Conservation (phyloP, 92 coral and sea anemone genomes). For the Actinostola sp. region DNA sequence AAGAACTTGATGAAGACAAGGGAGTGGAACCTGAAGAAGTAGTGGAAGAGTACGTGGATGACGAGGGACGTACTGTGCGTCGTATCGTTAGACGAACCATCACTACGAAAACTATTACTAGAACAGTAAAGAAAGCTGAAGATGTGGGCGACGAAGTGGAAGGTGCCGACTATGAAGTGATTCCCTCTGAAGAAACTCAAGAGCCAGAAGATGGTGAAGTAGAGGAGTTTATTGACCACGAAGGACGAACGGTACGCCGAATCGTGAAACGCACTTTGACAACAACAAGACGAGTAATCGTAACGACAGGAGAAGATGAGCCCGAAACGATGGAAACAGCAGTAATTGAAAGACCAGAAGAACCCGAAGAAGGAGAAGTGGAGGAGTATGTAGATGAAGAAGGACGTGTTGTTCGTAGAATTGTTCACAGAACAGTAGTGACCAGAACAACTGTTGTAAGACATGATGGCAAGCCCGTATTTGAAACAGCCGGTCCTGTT, state of each 20-base stretch:
- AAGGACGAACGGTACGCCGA: conserved; percentile 73
- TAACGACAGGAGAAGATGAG: not conserved
- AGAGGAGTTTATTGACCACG: conserved; percentile 67
- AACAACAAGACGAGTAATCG: conserved; percentile 19
- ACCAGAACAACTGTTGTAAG: conserved; percentile 22
- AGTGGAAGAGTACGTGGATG: conserved; percentile 54
- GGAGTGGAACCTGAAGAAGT: conserved; percentile 17
- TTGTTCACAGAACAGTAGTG: conserved; percentile 54
- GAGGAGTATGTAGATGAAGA: conserved; percentile 66
- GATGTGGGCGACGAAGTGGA: conserved; percentile 23
- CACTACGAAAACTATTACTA: conserved; percentile 30
- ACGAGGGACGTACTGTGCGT: conserved; percentile 58
- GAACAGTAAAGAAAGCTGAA: conserved; percentile 18
- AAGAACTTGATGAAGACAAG: conserved; percentile 21
- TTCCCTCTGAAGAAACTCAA: conserved; percentile 9
- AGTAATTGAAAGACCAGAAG: conserved; percentile 11
- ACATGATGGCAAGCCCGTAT: conserved; percentile 9
- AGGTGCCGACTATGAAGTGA: conserved; percentile 22
- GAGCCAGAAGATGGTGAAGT: conserved; percentile 43
- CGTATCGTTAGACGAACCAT: conserved; percentile 35
- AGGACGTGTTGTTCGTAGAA: conserved; percentile 71
- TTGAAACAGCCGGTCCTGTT: conserved; percentile 33
- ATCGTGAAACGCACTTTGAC: conserved; percentile 60
- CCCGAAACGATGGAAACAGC: conserved; percentile 3
- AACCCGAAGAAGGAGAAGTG: conserved; percentile 42